Evolutionary conservation across 2,113 vertebrate genomes (phyloP).

Genomic region (Smithornis capensis): DNA sequence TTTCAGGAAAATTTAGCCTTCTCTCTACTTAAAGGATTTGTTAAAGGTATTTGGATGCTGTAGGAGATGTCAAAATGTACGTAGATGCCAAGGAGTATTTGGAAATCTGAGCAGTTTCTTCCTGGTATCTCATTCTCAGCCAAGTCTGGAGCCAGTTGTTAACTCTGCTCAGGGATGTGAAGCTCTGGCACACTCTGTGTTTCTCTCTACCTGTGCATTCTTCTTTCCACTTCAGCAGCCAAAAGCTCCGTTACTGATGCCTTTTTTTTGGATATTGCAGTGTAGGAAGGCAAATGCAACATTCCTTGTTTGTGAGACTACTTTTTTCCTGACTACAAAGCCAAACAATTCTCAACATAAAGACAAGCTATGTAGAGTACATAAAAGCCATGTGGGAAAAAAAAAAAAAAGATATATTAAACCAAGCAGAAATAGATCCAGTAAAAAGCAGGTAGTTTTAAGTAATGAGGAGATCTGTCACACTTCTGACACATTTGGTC

Average conservation of each 20-base stretch:
- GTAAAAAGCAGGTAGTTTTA: background rate
- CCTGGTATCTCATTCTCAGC: background rate
- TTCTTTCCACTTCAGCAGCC: background rate
- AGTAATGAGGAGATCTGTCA: background rate
- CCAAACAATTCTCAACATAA: background rate
- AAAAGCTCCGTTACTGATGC: background rate
- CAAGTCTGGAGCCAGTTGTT: background rate
- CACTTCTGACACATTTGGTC: background rate
- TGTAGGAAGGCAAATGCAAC: background rate
- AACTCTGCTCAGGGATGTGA: background rate
- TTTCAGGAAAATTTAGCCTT: background rate
- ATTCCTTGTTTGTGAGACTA: background rate
- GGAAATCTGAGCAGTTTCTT: background rate
- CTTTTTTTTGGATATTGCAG: background rate
- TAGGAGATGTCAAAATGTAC: background rate
- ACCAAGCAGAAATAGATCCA: background rate
- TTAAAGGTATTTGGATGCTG: background rate
- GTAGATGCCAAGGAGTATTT: background rate
- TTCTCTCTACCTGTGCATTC: background rate
- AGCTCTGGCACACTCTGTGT: background rate
- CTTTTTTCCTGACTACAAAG: background rate
- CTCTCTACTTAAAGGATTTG: background rate
- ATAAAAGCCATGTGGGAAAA: background rate
- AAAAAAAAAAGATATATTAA: background rate
- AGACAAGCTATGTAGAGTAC: background rate